Evolutionary conservation across 2,113 vertebrate species (phyloP), one percentile per base, ranked within the genome.

Genomic region (Aspiorhynchus laticeps): DNA sequence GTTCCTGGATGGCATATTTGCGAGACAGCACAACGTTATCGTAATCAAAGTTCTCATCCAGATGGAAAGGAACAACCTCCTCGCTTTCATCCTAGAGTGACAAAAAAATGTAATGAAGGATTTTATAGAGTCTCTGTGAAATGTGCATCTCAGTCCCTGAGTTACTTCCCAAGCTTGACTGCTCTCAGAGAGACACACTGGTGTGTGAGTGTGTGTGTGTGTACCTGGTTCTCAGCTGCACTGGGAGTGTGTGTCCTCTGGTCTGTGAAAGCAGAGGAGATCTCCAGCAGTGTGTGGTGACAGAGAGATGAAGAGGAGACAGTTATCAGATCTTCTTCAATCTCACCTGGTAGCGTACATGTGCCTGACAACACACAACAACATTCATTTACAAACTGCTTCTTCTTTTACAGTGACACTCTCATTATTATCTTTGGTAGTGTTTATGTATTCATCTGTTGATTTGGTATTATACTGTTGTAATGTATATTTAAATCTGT

Each of bases 41-140:
- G 85, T 96, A 96, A 92, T 95, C 95, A 91, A 96, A 97, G 71
- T 94, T 91, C 86, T 94, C 94, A 92, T 96, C 94, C 77, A 96
- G 91, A 51, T 81, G 91, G 83, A 96, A 96, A 7, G 92, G 93
- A 1, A 93, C 93, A 88, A 95, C 92, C 89, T 95, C 92, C 84
- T 95, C 93, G 5, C 87, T 88, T 17, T 90, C 81, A 15, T 85
- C 83, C 95, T 96, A 90, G 11, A 91, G 67, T 53, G 33, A 84
- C 28, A 61, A 80, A 86, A 65, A 71, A 76, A 41, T 41, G 48
- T 76, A 46, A 74, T 74, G 1, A 41, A 7, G 71, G 21, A 41
- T 73, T 73, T 24, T 73, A 73, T 19, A 73, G n/a, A 48, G 74
- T 7, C 24, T 43, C 21, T 46, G 21, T 15, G 73, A 76, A 75